Evolutionary conservation across 2,797 vertebrate genomes (phyloP).

Genomic region (Rhadinocentrus ornatus): DNA sequence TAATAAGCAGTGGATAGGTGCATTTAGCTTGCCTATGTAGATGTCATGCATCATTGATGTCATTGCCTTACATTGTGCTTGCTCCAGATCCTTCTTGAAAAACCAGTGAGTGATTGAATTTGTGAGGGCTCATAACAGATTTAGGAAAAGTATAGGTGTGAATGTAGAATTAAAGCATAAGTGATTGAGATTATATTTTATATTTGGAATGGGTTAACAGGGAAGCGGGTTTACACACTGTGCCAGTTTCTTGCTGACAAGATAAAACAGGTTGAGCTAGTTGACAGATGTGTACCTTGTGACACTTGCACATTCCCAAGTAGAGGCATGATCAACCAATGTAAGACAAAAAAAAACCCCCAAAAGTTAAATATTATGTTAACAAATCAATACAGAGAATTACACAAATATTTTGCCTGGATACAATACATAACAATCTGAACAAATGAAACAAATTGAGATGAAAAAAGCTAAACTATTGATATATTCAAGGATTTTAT

Average conservation of each 20-base stretch:
- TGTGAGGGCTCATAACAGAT: background rate
- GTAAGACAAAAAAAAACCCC: background rate
- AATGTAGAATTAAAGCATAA: too few species aligned
- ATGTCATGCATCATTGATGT: too few species aligned
- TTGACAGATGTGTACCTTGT: too few species aligned
- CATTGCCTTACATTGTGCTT: too few species aligned
- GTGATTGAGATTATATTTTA: too few species aligned
- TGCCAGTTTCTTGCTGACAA: too few species aligned
- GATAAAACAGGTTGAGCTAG: background rate
- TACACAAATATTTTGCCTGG: background rate
- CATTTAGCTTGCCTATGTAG: background rate
- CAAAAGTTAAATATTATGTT: background rate
- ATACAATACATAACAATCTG: background rate
- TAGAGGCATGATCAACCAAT: background rate
- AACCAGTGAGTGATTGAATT: background rate
- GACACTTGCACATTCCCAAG: background rate
- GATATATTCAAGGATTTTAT: conserved; percentile 82
- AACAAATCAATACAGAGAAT: background rate
- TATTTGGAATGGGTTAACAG: too few species aligned
- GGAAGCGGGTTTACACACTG: too few species aligned
- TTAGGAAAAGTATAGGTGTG: background rate
- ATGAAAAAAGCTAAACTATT: conserved; percentile 14
- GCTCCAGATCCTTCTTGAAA: background rate
- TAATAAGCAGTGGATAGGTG: background rate
- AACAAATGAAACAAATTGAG: background rate